Percentiles rank a stretch among this genome's conserved stretches.
Evolutionary conservation across 2,113 vertebrate species (phyloP).

Genomic region (Chrysochloris asiatica): DNA sequence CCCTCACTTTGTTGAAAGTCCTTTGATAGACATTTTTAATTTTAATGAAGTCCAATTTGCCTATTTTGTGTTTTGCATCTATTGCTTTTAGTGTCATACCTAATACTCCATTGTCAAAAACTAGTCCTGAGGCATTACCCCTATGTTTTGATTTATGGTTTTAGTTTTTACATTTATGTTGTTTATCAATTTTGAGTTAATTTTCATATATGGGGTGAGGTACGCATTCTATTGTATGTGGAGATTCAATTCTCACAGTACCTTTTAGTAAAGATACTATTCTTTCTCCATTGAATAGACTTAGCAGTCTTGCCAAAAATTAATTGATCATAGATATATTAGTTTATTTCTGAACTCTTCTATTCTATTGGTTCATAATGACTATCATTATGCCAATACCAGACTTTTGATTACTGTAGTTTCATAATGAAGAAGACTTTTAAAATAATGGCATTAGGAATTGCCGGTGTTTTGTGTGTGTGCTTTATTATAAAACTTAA

Average conservation of each 20-base stretch:
- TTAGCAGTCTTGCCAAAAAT: neutral
- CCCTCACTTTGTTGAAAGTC: neutral
- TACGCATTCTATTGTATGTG: neutral
- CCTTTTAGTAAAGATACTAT: neutral
- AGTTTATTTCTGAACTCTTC: neutral
- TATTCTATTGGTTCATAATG: neutral
- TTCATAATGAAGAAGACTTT: neutral
- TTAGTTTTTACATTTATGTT: neutral
- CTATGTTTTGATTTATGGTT: neutral
- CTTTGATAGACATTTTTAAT: neutral
- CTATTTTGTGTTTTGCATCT: neutral
- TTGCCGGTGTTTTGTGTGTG: neutral
- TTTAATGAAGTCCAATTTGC: neutral
- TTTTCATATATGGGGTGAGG: neutral
- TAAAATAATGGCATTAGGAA: neutral
- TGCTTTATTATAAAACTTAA: conserved; percentile 4
- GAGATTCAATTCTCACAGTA: neutral
- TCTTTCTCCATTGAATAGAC: neutral
- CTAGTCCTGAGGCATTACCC: neutral
- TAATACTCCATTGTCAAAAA: neutral
- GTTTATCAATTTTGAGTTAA: neutral
- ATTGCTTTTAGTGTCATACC: neutral
- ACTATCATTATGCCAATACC: neutral
- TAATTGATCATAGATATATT: neutral
- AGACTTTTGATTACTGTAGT: neutral